A percentile compares a stretch with the other conserved stretches of the same genome.
Evolutionary conservation across 2,888 invertebrate genomes (phyloP).

Genomic region (Amiota communis): DNA sequence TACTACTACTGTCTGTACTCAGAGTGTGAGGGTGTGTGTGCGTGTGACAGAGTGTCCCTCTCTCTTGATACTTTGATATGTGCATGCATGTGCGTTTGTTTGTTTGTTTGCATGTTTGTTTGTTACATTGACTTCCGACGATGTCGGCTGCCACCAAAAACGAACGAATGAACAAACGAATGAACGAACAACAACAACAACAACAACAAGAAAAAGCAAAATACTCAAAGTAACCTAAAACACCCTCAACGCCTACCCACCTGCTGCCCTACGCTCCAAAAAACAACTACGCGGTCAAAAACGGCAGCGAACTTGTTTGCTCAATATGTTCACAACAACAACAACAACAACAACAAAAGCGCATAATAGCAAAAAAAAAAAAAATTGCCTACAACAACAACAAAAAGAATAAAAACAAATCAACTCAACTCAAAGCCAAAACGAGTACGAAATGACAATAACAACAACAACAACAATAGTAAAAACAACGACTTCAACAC

Average conservation of each 20-base stretch:
- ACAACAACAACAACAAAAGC: constrained; percentile 38
- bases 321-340: constrained; percentile 65
- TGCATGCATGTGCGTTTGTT: constrained; percentile 31
- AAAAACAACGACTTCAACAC: constrained; percentile 39
- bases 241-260: constrained; percentile 37
- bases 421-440: constrained; percentile 23
- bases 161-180: not conserved
- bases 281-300: constrained; percentile 27
- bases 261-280: constrained; percentile 30
- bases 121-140: constrained; percentile 68
- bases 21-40: constrained; percentile 23
- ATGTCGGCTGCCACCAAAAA: constrained; percentile 51
- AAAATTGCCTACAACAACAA: constrained; percentile 51
- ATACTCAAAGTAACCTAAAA: not conserved
- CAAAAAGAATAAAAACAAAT: constrained; percentile 19
- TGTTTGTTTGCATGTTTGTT: constrained; percentile 64
- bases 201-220: constrained; percentile 10
- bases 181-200: not conserved
- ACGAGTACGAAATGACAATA: constrained; percentile 43
- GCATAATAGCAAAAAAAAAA: constrained; percentile 30
- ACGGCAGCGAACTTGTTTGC: constrained; percentile 68
- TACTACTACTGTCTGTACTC: constrained; percentile 11
- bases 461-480: constrained; percentile 40
- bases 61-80: not conserved
- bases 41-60: too few species aligned